A percentile compares a stretch with the other conserved stretches of the same genome.
Evolutionary conservation across 2,113 vertebrate genomes (phyloP).

Genomic region (Gambusia holbrooki): DNA sequence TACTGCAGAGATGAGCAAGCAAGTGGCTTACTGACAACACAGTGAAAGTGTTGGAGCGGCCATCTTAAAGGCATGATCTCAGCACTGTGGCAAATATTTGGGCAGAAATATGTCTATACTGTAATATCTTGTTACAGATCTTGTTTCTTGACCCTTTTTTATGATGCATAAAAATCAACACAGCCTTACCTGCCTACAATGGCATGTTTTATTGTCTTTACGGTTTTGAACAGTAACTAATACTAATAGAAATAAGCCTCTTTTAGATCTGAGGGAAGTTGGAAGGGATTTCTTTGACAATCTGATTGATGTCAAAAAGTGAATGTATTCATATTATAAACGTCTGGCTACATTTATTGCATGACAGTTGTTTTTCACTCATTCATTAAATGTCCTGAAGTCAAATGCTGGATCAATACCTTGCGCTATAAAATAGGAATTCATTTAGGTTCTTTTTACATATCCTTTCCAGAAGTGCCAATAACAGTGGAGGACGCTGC

Average conservation of each 20-base stretch:
- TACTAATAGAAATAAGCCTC: neutral
- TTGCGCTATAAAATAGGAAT: neutral
- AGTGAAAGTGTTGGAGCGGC: no score
- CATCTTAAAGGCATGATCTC: no score
- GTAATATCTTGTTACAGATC: neutral
- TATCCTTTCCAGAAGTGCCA: neutral
- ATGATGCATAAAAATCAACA: neutral
- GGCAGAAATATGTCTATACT: no score
- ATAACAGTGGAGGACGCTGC: conserved; percentile 6
- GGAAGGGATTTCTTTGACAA: neutral
- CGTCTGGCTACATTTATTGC: neutral
- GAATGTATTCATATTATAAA: neutral
- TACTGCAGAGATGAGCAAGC: no score
- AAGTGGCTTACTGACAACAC: no score
- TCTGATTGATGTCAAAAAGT: neutral
- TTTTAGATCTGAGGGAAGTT: neutral
- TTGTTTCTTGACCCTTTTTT: neutral
- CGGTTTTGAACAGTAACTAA: neutral
- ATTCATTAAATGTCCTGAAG: no score
- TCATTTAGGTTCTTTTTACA: neutral
- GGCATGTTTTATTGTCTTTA: neutral
- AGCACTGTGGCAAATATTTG: no score
- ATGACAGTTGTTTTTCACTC: neutral
- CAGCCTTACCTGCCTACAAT: neutral
- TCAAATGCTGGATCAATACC: neutral